Conservation (phyloP, 2,797 vertebrate genomes). For the Naso thynnoides region DNA sequence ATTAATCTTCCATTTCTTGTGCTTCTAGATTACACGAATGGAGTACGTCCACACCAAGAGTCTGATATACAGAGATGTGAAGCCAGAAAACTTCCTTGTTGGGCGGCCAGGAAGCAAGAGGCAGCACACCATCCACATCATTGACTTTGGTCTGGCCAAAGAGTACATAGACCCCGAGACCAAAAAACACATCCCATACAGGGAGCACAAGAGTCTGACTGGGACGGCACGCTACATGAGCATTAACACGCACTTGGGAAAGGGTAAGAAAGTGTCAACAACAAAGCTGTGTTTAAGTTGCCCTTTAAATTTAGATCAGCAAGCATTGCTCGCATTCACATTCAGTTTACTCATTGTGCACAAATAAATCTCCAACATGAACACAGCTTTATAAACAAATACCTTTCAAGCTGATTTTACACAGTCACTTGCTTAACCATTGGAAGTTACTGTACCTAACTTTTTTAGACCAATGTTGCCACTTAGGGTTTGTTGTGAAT, state of each 20-base stretch:
- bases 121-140: slow-evolving; percentile 98
- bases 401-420: not conserved
- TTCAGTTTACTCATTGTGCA: not conserved
- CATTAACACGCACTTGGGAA: slow-evolving; percentile 98
- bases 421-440: not conserved
- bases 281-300: not conserved
- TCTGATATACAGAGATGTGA: slow-evolving; percentile 98
- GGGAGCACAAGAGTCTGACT: slow-evolving; percentile 99
- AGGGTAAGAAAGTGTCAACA: slow-evolving; percentile 83
- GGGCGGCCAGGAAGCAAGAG: slow-evolving; percentile 95
- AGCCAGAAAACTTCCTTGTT: slow-evolving; percentile 98
- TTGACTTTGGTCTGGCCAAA: slow-evolving; percentile 99
- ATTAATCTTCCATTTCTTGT: not conserved
- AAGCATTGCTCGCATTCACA: not conserved
- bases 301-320: slow-evolving; percentile 6
- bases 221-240: slow-evolving; percentile 99
- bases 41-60: slow-evolving; percentile 98
- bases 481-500: not conserved
- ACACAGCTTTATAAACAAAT: not conserved
- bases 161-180: slow-evolving; percentile 99
- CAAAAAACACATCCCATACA: slow-evolving; percentile 99
- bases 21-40: slow-evolving; percentile 94
- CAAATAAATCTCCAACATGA: not conserved
- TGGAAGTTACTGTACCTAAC: not conserved
- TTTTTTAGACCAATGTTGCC: not conserved